Evolutionary conservation across 2,797 vertebrate species (phyloP), one percentile per base, ranked within the genome.

Genomic region (Artibeus lituratus): DNA sequence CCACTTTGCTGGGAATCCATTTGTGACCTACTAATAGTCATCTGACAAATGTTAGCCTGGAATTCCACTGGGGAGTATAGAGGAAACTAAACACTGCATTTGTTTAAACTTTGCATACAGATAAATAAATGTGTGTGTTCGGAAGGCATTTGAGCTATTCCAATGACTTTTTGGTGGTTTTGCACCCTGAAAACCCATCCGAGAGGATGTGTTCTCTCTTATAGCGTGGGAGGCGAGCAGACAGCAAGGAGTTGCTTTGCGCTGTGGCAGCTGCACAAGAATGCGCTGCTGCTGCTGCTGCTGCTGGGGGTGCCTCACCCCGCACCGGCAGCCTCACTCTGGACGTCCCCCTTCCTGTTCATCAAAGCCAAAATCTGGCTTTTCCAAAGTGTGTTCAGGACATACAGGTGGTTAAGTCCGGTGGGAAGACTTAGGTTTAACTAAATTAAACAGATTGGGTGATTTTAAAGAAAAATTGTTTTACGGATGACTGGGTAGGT

Each of bases 41-140:
- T 87, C 55, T 84, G 91, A 76, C 80, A 95, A 91, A 72, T 57
- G 67, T 84, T 89, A 77, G 88, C 37, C 78, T 82, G 84, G 94
- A 87, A 83, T 94, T 91, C 93, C 90, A 80, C 70, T 92, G 53
- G 7, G 32, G 57, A 70, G n/a, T 73, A 35, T 53, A n/a, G 67
- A 51, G 94, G 76, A 96, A 92, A 86, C 42, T 29, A 82, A 96
- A 90, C 47, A 77, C 24, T 47, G 22, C 39, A 35, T 39, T 81
- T 44, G 51, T 87, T 89, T 89, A 80, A 85, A 44, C 78, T 84
- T 77, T 51, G 44, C 29, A 9, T 26, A 77, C n/a, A 72, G 88
- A 70, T 57, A 37, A 39, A 70, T 57, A 37, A 39, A 22, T 26
- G 32, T 93, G n/a, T 3, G 2, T 73, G 49, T 67, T 24, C 39